Conservation (phyloP, 2,113 vertebrate genomes). For the Pseudorectes ferrugineus region DNA sequence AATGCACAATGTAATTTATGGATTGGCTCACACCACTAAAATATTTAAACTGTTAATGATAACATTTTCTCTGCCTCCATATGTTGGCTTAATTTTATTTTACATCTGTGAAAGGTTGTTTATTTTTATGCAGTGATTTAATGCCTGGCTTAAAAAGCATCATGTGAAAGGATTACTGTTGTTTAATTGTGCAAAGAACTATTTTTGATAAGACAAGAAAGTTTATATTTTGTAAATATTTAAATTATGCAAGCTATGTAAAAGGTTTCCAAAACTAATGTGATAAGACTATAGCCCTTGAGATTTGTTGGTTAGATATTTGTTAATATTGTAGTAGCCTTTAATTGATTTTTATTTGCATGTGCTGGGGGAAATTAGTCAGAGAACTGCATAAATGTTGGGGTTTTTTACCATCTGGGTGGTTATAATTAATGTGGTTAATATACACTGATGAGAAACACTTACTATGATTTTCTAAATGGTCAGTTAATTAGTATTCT, state of each 20-base stretch:
- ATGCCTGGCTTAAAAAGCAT: slow-evolving; percentile 33
- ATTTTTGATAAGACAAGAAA: slow-evolving; percentile 68
- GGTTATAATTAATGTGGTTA: slow-evolving; percentile 36
- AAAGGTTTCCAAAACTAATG: slow-evolving; percentile 30
- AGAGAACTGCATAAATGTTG: slow-evolving; percentile 9
- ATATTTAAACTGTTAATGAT: neutral
- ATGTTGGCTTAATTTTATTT: neutral
- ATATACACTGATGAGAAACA: neutral
- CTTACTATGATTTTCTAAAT: neutral
- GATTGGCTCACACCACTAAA: slow-evolving; percentile 3
- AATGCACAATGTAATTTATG: neutral
- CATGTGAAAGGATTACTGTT: slow-evolving; percentile 35
- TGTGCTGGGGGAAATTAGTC: slow-evolving; percentile 1
- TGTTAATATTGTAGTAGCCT: neutral
- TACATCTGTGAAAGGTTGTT: neutral
- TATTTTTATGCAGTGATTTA: slow-evolving; percentile 29
- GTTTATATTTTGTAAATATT: slow-evolving; percentile 83
- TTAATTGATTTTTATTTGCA: slow-evolving; percentile 25
- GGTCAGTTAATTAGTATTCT: neutral
- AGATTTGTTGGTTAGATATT: slow-evolving; percentile 22
- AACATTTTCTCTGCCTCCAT: neutral
- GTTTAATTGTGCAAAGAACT: slow-evolving; percentile 66
- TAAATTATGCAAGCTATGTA: slow-evolving; percentile 77
- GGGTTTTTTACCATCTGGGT: neutral
- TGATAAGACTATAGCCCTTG: slow-evolving; percentile 36